Evolutionary conservation across 2,797 vertebrate species (phyloP), one percentile per base, ranked within the genome.

Genomic region (Corythornis leucogaster): DNA sequence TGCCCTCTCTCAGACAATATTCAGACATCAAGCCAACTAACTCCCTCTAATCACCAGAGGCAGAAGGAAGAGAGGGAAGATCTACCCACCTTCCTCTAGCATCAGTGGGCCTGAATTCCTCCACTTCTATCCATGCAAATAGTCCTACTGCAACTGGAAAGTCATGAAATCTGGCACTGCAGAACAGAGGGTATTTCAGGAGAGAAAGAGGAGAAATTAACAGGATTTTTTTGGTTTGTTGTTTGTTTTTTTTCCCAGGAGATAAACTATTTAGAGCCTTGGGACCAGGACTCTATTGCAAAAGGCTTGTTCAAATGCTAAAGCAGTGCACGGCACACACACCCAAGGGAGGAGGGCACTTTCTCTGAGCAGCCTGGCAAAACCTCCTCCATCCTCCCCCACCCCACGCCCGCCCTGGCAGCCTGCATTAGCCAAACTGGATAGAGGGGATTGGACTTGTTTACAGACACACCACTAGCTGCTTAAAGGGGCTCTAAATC

Each of bases 401-500:
- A 12, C 38, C 79, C 68, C 92, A 81, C 85, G 85, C 96, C 92
- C 90, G 96, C 97, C 97, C 98, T 96, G 96, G 97, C 98, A 98
- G 98, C 97, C 97, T 97, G 97, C 97, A 98, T 98, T 97, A 98
- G 96, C 98, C 96, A 96, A 97, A 97, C 97, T 95, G 97, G 97
- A 98, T 98, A 92, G 98, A 98, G 97, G 96, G 97, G 98, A 98
- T 98, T 98, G 98, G 97, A 97, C 97, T 98, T 98, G 98, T 98
- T 98, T 98, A 98, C 98, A 98, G 98, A 98, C 98, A 97, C 90
- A 80, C 96, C 96, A 84, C 91, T 94, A 98, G 98, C 97, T 81
- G 97, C 98, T 98, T 98, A 98, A 91, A 97, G 97, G 95, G 97
- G 97, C 96, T 97, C 97, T 98, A 98, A 98, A 98, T 98, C 98